Evolutionary conservation across 2,797 vertebrate species (phyloP).

Genomic region (Cyclura pinguis): DNA sequence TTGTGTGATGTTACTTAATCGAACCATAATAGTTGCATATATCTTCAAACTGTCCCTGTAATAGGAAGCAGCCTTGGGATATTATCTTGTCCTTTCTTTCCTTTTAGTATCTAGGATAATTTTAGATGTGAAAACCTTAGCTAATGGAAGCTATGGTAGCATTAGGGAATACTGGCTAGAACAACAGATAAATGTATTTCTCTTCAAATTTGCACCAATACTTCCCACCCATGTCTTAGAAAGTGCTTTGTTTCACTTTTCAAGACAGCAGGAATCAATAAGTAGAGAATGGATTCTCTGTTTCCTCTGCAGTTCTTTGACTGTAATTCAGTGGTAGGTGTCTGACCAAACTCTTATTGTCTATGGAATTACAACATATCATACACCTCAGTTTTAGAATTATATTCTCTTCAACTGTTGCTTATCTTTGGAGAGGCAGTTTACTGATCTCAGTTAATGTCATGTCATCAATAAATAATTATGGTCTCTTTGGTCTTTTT

Average conservation of each 20-base stretch:
- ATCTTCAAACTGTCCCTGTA: slow-evolving; percentile 59
- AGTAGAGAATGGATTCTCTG: slow-evolving; percentile 34
- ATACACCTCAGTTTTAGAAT: neutral
- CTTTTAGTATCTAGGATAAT: slow-evolving; percentile 70
- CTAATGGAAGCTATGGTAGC: slow-evolving; percentile 57
- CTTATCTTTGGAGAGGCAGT: slow-evolving; percentile 38
- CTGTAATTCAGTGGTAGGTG: slow-evolving; percentile 4
- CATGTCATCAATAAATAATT: slow-evolving; percentile 54
- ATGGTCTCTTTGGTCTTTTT: slow-evolving; percentile 34
- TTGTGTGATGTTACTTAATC: no score
- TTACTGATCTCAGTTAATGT: slow-evolving; percentile 31
- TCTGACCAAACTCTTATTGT: slow-evolving; percentile 7
- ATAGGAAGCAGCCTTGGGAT: slow-evolving; percentile 53
- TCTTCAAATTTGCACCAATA: slow-evolving; percentile 2
- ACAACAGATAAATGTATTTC: neutral
- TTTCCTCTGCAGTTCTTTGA: neutral
- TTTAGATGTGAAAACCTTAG: slow-evolving; percentile 56
- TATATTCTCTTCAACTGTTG: slow-evolving; percentile 19
- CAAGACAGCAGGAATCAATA: slow-evolving; percentile 36
- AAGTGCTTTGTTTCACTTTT: neutral
- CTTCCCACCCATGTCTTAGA: slow-evolving; percentile 11
- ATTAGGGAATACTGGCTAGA: slow-evolving; percentile 46
- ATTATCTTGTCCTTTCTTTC: slow-evolving; percentile 52
- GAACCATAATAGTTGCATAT: neutral
- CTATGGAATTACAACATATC: neutral